These are phyloP conservation scores for Sebastes cheni DNA, from an alignment of 2,797 vertebrate species.

Conservation along the genomic window DNA sequence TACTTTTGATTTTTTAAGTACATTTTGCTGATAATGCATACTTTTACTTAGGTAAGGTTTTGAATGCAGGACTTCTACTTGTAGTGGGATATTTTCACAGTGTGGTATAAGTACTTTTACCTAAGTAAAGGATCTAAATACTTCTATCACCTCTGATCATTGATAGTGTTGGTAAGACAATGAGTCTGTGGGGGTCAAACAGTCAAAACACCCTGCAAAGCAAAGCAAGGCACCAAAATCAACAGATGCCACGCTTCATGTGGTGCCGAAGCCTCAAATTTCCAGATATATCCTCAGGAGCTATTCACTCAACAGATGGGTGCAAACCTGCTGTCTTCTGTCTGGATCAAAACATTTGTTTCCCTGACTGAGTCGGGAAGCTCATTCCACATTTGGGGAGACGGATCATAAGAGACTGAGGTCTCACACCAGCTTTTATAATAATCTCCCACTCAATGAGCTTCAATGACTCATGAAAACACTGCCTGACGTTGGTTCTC, in stretches of 20 bases:
- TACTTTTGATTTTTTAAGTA: no score
- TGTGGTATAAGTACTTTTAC: no score
- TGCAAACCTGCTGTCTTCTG: neutral
- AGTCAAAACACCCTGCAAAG: neutral
- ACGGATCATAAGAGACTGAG: neutral
- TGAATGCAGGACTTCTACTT: no score
- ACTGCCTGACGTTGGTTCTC: neutral
- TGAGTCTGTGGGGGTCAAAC: neutral
- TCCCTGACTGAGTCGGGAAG: neutral
- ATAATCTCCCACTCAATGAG: constrained; percentile 29
- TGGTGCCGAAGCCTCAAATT: neutral
- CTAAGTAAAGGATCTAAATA: no score
- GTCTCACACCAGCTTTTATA: constrained; percentile 4
- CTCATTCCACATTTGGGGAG: neutral
- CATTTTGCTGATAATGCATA: no score
- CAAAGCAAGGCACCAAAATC: neutral
- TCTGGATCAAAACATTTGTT: neutral
- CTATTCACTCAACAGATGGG: neutral
- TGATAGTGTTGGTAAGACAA: neutral
- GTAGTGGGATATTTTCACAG: no score
- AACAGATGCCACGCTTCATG: constrained; percentile 2
- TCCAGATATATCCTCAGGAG: neutral
- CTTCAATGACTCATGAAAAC: constrained; percentile 3
- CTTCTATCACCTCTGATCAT: neutral
- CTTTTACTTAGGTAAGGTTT: no score